Evolutionary conservation across 2,888 invertebrate genomes (phyloP).

Genomic region (Hybos culiciformis): DNA sequence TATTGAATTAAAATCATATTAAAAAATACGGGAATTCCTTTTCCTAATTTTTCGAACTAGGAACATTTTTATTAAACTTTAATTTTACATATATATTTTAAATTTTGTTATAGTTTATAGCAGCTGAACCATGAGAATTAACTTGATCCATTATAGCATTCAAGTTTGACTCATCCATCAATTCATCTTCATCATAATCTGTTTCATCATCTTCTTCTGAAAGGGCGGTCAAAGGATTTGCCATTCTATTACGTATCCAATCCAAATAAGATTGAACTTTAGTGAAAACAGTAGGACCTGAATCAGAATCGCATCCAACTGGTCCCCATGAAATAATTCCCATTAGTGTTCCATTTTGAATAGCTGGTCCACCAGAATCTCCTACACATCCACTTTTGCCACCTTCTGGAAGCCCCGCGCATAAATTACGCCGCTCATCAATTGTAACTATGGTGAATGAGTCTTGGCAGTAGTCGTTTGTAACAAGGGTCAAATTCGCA

Average conservation of each 20-base stretch:
- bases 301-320: constrained; percentile 23
- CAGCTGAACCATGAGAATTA: too few relatives aligned
- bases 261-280: constrained; percentile 24
- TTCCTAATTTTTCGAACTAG: too few relatives aligned
- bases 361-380: constrained; percentile 18
- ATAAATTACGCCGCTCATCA: constrained; percentile 10
- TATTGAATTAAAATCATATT: too few relatives aligned
- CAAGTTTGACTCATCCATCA: too few relatives aligned
- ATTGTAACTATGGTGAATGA: constrained; percentile 4
- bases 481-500: constrained; percentile 10
- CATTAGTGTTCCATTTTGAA: constrained; percentile 16
- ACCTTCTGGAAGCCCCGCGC: constrained; percentile 11
- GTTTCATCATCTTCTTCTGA: not conserved
- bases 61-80: too few relatives aligned
- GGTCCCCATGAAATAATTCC: constrained; percentile 33
- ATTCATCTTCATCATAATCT: not conserved
- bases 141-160: too few relatives aligned
- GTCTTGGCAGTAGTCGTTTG: constrained; percentile 7
- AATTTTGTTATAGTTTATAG: too few relatives aligned
- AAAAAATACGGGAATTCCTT: too few relatives aligned
- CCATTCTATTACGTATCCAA: constrained; percentile 17
- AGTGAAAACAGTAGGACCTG: constrained; percentile 27
- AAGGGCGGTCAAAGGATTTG: too few relatives aligned
- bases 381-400: constrained; percentile 14
- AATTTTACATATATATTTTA: too few relatives aligned